phyloP scores from a whole-genome alignment of 1,140 invertebrate species.

The Temnothorax curvispinosus region DNA sequence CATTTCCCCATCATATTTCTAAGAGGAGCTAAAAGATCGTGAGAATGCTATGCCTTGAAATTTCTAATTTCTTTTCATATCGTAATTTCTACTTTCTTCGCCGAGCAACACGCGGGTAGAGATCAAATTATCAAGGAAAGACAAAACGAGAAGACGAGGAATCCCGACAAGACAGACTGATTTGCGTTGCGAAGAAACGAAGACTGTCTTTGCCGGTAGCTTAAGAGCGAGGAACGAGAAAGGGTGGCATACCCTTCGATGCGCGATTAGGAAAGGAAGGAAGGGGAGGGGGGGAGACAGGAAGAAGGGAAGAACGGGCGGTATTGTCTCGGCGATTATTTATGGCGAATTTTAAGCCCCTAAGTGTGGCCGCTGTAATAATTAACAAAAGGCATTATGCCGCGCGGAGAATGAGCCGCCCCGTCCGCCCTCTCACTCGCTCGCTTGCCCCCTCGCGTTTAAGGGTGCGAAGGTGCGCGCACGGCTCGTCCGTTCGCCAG shows the following conservation, averaged over 20 bases:
- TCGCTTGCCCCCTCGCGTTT: constrained; percentile 23
- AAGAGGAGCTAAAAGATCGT: background rate
- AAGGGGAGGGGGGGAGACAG: background rate
- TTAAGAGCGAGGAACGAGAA: constrained; percentile 29
- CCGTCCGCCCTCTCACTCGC: constrained; percentile 14
- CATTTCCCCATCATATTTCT: background rate
- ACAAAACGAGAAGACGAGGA: background rate
- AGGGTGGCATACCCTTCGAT: constrained; percentile 22
- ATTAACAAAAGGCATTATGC: constrained; percentile 81
- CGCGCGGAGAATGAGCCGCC: constrained; percentile 64
- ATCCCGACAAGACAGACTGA: background rate
- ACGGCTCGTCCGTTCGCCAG: constrained; percentile 68
- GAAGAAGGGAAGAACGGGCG: constrained; percentile 11
- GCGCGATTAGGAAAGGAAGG: constrained; percentile 14
- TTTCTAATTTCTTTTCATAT: background rate
- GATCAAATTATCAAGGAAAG: background rate
- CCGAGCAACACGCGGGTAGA: no score
- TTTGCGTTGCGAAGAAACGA: background rate
- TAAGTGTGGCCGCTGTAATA: constrained; percentile 79
- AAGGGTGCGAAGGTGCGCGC: constrained; percentile 60
- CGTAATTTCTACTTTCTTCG: background rate
- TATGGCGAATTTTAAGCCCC: constrained; percentile 80
- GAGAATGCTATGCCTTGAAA: no score
- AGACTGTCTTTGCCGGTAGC: background rate
- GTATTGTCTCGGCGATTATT: constrained; percentile 79